These are phyloP conservation scores for Sarcophaga peregrina DNA, from an alignment of 1,140 invertebrate species.

Conservation along the genomic window DNA sequence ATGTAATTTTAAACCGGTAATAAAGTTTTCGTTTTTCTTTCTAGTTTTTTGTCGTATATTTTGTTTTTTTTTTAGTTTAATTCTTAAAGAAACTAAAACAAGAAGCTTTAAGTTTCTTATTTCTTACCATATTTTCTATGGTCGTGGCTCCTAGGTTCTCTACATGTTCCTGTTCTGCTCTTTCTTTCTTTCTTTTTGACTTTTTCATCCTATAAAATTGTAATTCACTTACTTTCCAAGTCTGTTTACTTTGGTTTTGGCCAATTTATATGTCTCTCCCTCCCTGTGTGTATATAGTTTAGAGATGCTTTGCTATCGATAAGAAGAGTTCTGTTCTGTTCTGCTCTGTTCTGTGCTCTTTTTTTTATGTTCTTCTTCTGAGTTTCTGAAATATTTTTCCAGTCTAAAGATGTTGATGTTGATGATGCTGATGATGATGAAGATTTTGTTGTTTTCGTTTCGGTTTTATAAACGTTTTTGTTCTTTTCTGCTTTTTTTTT, in stretches of 20 bases:
- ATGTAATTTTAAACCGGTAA: slow-evolving; percentile 19
- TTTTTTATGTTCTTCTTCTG: too few species aligned
- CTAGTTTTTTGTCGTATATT: too few species aligned
- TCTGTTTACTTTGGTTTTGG: too few species aligned
- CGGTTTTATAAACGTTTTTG: too few species aligned
- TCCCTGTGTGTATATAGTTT: not conserved
- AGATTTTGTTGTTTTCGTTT: not conserved
- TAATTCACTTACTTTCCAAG: too few species aligned
- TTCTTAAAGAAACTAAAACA: not conserved
- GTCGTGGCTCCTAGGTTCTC: not conserved
- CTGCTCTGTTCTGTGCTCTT: not conserved
- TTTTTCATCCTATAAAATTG: too few species aligned
- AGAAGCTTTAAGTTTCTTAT: not conserved
- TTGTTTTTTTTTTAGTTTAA: too few species aligned
- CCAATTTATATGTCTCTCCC: not conserved
- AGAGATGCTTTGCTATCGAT: not conserved
- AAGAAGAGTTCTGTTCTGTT: not conserved
- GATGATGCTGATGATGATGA: not conserved
- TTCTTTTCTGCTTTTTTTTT: too few species aligned
- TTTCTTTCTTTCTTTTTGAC: too few species aligned
- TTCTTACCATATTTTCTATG: too few species aligned
- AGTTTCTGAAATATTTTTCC: not conserved
- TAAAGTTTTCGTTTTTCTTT: not conserved
- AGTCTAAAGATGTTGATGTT: not conserved
- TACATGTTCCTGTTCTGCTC: too few species aligned